Evolutionary conservation across 2,888 invertebrate genomes (phyloP).

Genomic region (Bellardia bayeri): DNA sequence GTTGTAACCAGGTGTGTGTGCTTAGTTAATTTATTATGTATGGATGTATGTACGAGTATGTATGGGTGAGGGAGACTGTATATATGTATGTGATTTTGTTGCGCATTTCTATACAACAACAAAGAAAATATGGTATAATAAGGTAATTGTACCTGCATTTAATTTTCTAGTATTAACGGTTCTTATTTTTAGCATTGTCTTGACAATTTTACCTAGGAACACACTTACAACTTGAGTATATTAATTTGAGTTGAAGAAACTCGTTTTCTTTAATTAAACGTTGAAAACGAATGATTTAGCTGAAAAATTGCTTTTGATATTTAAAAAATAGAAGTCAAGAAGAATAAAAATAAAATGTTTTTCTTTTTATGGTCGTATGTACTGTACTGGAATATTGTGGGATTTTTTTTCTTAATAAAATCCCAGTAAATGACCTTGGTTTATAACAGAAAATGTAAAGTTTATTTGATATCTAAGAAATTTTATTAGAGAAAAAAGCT

Average conservation of each 20-base stretch:
- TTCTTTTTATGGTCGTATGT: not conserved
- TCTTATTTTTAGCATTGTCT: not conserved
- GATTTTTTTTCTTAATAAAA: not conserved
- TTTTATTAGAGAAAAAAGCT: not conserved
- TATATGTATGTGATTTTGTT: not conserved
- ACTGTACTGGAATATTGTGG: not conserved
- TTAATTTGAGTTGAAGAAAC: not conserved
- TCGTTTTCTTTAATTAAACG: not conserved
- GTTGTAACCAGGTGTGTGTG: not conserved
- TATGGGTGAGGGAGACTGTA: not conserved
- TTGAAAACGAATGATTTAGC: conserved; percentile 1
- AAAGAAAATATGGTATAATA: conserved; percentile 23
- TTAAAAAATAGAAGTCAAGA: not conserved
- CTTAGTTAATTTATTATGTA: not conserved
- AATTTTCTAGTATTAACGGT: conserved; percentile 47
- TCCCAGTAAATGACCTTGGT: not conserved
- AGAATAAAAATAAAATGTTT: not conserved
- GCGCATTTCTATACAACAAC: not conserved
- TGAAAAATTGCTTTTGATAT: not conserved
- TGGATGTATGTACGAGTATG: too few relatives aligned
- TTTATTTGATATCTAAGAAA: not conserved
- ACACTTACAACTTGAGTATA: not conserved
- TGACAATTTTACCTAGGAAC: not conserved
- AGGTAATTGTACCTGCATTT: conserved; percentile 55
- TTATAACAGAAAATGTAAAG: not conserved